Percentiles rank a stretch among this genome's conserved stretches.
These are phyloP conservation scores for Pinctada fucata DNA, from an alignment of 2,888 invertebrate species.

Conservation along the genomic window DNA sequence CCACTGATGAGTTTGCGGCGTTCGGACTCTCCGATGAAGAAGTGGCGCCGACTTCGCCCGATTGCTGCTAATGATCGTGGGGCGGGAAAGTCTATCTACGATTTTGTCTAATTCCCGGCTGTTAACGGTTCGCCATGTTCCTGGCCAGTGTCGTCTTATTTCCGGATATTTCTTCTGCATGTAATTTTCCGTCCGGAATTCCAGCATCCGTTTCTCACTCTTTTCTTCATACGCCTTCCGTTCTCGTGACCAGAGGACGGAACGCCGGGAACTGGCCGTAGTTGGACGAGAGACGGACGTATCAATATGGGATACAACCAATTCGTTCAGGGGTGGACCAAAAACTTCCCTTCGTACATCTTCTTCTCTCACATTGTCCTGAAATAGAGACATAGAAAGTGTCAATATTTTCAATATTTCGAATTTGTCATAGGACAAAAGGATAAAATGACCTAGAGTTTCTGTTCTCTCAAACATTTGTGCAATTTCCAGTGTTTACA, in stretches of 20 bases:
- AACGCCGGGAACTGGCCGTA: constrained; percentile 58
- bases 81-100: constrained; percentile 56
- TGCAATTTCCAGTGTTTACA: not conserved
- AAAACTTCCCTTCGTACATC: constrained; percentile 51
- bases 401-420: no score
- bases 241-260: constrained; percentile 64
- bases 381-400: not conserved
- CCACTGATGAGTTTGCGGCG: constrained; percentile 6
- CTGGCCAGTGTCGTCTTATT: constrained; percentile 63
- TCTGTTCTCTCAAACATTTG: no score
- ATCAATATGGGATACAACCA: constrained; percentile 48
- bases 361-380: constrained; percentile 39
- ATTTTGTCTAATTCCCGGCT: constrained; percentile 47
- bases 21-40: not conserved
- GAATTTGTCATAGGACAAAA: no score
- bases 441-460: no score
- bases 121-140: constrained; percentile 61
- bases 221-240: constrained; percentile 57
- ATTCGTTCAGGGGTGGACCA: constrained; percentile 43
- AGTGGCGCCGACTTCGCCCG: constrained; percentile 28
- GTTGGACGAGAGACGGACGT: constrained; percentile 59
- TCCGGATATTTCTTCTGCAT: constrained; percentile 59
- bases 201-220: constrained; percentile 48
- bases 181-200: constrained; percentile 55
- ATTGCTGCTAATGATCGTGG: constrained; percentile 44